A percentile compares a stretch with the other conserved stretches of the same genome.
phyloP scores from a whole-genome alignment of 2,888 invertebrate species.

The Gymnoscelis rufifasciata region DNA sequence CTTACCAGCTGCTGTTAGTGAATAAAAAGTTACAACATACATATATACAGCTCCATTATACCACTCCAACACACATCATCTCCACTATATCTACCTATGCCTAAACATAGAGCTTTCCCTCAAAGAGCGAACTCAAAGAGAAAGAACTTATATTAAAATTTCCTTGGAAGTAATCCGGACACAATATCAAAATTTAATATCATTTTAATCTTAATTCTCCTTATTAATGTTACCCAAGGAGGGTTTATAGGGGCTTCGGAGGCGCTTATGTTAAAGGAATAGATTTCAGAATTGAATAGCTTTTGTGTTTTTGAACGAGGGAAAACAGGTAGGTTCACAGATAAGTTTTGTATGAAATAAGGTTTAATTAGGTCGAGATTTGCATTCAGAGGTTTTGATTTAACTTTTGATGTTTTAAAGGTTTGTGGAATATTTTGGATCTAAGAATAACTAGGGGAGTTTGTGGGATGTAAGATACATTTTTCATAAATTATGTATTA shows the following conservation, averaged over 20 bases:
- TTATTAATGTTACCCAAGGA: slow-evolving; percentile 73
- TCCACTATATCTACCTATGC: slow-evolving; percentile 10
- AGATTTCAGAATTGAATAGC: slow-evolving; percentile 23
- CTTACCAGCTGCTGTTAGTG: too few relatives aligned
- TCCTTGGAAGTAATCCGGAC: slow-evolving; percentile 75
- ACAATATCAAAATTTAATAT: slow-evolving; percentile 80
- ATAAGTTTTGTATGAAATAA: slow-evolving; percentile 60
- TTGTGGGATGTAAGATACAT: too few relatives aligned
- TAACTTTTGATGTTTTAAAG: slow-evolving; percentile 1
- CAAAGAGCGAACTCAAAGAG: slow-evolving; percentile 52
- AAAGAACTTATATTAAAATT: slow-evolving; percentile 65
- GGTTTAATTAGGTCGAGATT: slow-evolving; percentile 65
- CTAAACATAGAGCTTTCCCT: slow-evolving; percentile 20
- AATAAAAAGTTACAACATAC: too few relatives aligned
- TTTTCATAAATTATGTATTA: too few relatives aligned
- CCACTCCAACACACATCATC: background rate
- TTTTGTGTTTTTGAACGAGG: slow-evolving; percentile 27
- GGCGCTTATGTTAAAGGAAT: slow-evolving; percentile 4
- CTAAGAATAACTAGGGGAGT: too few relatives aligned
- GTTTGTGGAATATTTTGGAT: background rate
- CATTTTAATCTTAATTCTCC: slow-evolving; percentile 78
- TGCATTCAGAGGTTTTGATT: slow-evolving; percentile 27
- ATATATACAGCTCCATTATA: too few relatives aligned
- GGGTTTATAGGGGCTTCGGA: slow-evolving; percentile 41
- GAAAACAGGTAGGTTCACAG: slow-evolving; percentile 74